Evolutionary conservation across 2,797 vertebrate species (phyloP).

Genomic region (Sciaenops ocellatus): DNA sequence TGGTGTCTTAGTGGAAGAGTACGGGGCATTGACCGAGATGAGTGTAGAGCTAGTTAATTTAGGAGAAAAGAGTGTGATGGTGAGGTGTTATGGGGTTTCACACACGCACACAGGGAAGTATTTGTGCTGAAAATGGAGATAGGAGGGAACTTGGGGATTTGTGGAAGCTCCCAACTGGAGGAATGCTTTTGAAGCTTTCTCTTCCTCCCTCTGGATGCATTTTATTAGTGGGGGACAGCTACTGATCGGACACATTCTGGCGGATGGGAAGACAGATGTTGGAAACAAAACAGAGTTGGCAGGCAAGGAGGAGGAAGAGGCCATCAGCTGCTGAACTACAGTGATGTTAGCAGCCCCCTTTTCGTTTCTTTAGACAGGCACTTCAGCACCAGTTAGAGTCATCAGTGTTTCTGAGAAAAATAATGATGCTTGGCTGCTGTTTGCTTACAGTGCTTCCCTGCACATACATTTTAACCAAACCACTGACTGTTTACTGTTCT

Average conservation of each 20-base stretch:
- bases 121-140: constrained; percentile 63
- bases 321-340: constrained; percentile 22
- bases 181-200: constrained; percentile 72
- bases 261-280: constrained; percentile 37
- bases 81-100: constrained; percentile 47
- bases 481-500: no score
- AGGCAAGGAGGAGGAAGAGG: constrained; percentile 4
- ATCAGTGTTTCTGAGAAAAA: background rate
- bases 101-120: constrained; percentile 35
- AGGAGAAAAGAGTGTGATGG: constrained; percentile 38
- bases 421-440: background rate
- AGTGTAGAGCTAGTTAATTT: constrained; percentile 40
- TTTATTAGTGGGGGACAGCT: constrained; percentile 60
- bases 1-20: constrained; percentile 3
- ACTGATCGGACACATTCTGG: constrained; percentile 47
- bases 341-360: background rate
- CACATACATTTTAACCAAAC: background rate
- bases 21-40: background rate
- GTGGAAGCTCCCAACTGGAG: constrained; percentile 54
- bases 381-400: constrained; percentile 13
- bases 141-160: constrained; percentile 61
- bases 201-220: constrained; percentile 58
- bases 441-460: background rate
- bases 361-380: background rate
- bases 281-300: constrained; percentile 37